Conservation (phyloP, 2,888 invertebrate genomes). For the Luperina nickerlii region DNA sequence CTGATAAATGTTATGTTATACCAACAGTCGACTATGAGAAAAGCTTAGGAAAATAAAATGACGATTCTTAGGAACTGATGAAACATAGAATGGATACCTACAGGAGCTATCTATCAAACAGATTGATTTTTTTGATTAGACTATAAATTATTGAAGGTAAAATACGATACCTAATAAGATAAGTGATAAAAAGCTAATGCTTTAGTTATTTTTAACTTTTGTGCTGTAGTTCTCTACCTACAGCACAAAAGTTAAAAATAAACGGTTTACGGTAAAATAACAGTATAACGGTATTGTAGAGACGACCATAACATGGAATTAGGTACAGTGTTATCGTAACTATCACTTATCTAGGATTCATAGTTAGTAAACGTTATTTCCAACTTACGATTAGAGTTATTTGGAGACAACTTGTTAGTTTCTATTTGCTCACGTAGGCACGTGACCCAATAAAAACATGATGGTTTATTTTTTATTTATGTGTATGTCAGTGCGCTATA, state of each 20-base stretch:
- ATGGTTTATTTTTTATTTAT: background rate
- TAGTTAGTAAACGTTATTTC: background rate
- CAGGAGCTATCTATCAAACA: too few relatives aligned
- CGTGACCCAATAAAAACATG: background rate
- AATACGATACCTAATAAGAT: background rate
- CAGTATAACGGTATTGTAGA: too few relatives aligned
- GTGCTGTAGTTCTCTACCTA: too few relatives aligned
- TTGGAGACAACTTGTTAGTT: background rate
- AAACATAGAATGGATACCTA: background rate
- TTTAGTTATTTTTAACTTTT: too few relatives aligned
- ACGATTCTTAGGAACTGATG: background rate
- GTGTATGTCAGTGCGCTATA: conserved; percentile 8
- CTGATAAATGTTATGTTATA: background rate
- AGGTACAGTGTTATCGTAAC: background rate
- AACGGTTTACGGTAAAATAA: too few relatives aligned
- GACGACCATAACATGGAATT: background rate
- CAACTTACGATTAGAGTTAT: background rate
- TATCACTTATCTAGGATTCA: background rate
- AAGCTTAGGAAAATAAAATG: background rate
- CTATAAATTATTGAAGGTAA: background rate
- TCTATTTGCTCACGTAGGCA: too few relatives aligned
- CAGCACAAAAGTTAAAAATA: too few relatives aligned
- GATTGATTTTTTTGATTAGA: background rate
- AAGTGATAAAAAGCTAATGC: background rate
- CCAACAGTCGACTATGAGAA: background rate